Evolutionary conservation across 2,888 invertebrate species (phyloP).

Genomic region (Cetonia aurata): DNA sequence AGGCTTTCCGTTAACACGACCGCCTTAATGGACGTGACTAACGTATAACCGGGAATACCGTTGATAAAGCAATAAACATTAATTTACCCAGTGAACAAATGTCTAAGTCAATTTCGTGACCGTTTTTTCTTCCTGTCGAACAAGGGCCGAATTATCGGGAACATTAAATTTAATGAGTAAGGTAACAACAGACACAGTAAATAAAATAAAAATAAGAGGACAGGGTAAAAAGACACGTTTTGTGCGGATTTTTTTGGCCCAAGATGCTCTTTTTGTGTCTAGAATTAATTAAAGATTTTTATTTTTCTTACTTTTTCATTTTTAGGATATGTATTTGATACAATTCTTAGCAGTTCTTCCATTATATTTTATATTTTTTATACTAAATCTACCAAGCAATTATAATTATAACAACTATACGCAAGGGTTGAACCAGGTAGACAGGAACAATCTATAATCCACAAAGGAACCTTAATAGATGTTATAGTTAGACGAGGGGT

Average conservation of each 20-base stretch:
- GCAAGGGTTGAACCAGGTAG: no score
- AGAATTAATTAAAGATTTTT: no score
- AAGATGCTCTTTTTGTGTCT: conserved; percentile 42
- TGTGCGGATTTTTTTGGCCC: conserved; percentile 15
- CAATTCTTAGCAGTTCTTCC: no score
- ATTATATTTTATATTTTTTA: no score
- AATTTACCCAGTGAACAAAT: conserved; percentile 39
- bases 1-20: conserved; percentile 12
- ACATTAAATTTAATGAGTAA: conserved; percentile 48
- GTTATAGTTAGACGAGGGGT: no score
- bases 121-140: conserved; percentile 37
- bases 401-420: no score
- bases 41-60: conserved; percentile 32
- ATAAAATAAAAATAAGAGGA: conserved; percentile 25
- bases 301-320: no score
- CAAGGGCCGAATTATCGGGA: conserved; percentile 48
- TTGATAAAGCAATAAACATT: conserved; percentile 46
- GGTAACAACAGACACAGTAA: conserved; percentile 21
- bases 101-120: conserved; percentile 46
- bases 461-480: no score
- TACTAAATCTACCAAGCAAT: no score
- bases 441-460: no score
- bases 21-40: conserved; percentile 15
- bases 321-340: no score
- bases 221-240: neutral